A percentile compares a stretch with the other conserved stretches of the same genome.
These are phyloP conservation scores for Chrysocyon brachyurus DNA, from an alignment of 2,797 vertebrate genomes.

Conservation along the genomic window DNA sequence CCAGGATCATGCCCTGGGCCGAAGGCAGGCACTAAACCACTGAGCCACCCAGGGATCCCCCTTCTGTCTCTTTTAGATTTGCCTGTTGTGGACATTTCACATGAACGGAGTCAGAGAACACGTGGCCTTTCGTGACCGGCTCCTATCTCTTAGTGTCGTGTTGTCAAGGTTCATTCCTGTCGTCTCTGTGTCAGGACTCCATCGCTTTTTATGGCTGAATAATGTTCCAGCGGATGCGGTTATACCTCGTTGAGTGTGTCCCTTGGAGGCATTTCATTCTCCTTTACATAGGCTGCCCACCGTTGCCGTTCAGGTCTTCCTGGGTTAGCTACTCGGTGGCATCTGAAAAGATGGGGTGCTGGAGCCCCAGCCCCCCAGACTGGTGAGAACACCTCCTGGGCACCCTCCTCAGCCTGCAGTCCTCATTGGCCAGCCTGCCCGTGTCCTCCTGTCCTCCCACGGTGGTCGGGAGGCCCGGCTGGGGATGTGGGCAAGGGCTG, in stretches of 20 bases:
- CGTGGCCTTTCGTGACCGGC: neutral
- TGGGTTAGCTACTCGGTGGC: neutral
- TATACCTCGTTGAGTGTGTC: neutral
- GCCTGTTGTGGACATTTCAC: neutral
- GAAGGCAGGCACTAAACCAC: too few species aligned
- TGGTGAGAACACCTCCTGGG: neutral
- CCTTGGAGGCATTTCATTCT: neutral
- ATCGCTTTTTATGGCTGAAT: neutral
- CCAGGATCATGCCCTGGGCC: too few species aligned
- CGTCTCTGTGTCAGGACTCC: neutral
- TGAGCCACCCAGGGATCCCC: too few species aligned
- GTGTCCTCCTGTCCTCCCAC: neutral
- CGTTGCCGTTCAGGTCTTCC: neutral
- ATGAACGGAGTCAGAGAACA: neutral
- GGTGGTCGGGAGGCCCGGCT: neutral
- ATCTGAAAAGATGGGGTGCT: neutral
- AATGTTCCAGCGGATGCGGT: neutral
- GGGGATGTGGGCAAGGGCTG: neutral
- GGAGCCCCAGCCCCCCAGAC: neutral
- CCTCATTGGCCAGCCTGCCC: neutral
- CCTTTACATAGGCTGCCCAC: neutral
- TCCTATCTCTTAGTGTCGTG: neutral
- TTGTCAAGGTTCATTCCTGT: neutral
- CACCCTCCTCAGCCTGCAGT: neutral
- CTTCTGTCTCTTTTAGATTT: neutral